Evolutionary conservation across 2,113 vertebrate genomes (phyloP).

Genomic region (Trogon surrucura): DNA sequence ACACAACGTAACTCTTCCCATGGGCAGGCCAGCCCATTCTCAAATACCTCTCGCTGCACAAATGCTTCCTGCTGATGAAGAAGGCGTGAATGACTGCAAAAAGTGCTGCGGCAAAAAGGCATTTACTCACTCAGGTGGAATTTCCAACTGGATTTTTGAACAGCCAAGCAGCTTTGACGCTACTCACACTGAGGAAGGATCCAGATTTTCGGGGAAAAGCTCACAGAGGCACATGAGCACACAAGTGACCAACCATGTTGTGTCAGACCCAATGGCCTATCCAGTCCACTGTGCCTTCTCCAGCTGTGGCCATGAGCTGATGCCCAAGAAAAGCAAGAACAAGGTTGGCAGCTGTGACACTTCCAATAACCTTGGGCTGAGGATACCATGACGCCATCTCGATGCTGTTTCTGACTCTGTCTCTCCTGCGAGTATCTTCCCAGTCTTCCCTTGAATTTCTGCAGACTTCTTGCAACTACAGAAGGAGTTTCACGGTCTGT

Average conservation of each 20-base stretch:
- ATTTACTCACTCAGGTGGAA: conserved; percentile 32
- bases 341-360: neutral
- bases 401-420: neutral
- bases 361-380: neutral
- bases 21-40: conserved; percentile 9
- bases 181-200: neutral
- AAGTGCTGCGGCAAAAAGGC: neutral
- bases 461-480: neutral
- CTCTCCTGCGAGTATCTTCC: neutral
- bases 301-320: neutral
- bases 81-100: neutral
- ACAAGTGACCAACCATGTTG: fast-evolving
- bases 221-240: neutral
- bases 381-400: neutral
- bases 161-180: neutral
- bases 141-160: neutral
- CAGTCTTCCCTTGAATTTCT: neutral
- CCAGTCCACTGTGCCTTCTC: neutral
- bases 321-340: neutral
- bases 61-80: conserved; percentile 50
- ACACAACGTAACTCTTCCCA: neutral
- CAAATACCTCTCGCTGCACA: conserved; percentile 21
- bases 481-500: fast-evolving
- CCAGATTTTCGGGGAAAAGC: neutral
- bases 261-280: neutral